Conservation (phyloP, 2,113 vertebrate species). For the Scortum barcoo region DNA sequence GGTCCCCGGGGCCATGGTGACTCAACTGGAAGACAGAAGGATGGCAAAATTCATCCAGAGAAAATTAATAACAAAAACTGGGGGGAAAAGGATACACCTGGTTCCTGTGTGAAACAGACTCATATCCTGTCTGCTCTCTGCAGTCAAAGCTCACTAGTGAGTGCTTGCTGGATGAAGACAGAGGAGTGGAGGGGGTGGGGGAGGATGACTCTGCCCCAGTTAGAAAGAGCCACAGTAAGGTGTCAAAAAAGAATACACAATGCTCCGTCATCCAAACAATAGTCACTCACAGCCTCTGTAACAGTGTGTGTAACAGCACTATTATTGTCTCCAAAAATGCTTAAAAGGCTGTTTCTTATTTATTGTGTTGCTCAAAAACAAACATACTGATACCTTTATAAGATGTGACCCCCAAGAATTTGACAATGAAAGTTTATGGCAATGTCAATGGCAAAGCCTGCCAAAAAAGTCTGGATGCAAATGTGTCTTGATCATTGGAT, state of each 20-base stretch:
- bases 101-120: slow-evolving; percentile 51
- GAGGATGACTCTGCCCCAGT: slow-evolving; percentile 5
- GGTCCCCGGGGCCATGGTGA: background rate
- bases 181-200: background rate
- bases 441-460: too few relatives aligned
- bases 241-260: background rate
- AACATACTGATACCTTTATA: background rate
- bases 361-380: too few relatives aligned
- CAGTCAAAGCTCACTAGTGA: background rate
- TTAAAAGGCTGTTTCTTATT: background rate
- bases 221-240: background rate
- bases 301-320: background rate
- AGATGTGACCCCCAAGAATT: too few relatives aligned
- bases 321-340: background rate
- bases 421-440: background rate
- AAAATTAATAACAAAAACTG: slow-evolving; percentile 1
- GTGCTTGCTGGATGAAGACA: background rate
- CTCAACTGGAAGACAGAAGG: background rate
- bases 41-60: background rate
- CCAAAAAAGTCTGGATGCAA: too few relatives aligned
- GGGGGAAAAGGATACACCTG: slow-evolving; percentile 61
- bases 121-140: slow-evolving; percentile 58
- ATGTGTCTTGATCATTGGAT: too few relatives aligned
- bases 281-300: background rate
- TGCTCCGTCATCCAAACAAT: background rate